phyloP scores from a whole-genome alignment of 2,888 invertebrate genomes.

The Heterodera filipjevi region DNA sequence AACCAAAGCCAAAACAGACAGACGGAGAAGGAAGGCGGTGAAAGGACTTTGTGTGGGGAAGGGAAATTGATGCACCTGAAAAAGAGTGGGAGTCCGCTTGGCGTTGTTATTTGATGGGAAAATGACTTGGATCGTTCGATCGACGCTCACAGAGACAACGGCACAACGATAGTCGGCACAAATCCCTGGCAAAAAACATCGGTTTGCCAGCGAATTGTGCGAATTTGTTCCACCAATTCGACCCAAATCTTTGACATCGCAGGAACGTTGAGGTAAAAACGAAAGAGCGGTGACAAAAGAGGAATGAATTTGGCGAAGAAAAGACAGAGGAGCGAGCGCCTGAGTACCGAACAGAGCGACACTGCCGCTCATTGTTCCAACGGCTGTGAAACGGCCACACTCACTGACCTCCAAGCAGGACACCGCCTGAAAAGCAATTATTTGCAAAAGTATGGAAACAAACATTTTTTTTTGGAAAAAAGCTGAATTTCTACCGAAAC shows the following conservation, averaged over 20 bases:
- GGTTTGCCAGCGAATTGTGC: background rate
- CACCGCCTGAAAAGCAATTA: slow-evolving; percentile 50
- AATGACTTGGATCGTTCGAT: slow-evolving; percentile 51
- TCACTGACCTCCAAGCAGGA: slow-evolving; percentile 69
- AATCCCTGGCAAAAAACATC: slow-evolving; percentile 37
- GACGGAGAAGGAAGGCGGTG: slow-evolving; percentile 25
- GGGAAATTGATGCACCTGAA: slow-evolving; percentile 28
- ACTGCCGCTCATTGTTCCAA: slow-evolving; percentile 68
- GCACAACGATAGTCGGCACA: slow-evolving; percentile 46
- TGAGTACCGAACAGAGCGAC: slow-evolving; percentile 63
- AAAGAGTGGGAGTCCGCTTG: background rate
- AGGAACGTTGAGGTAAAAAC: slow-evolving; percentile 76
- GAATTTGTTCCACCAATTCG: slow-evolving; percentile 26
- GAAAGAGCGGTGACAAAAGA: slow-evolving; percentile 91
- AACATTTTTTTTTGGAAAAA: too few relatives aligned
- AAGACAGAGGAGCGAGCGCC: slow-evolving; percentile 31
- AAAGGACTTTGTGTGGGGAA: slow-evolving; percentile 19
- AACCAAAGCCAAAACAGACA: slow-evolving; percentile 19
- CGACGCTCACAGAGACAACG: slow-evolving; percentile 60
- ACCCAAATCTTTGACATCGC: slow-evolving; percentile 34
- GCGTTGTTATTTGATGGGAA: slow-evolving; percentile 35
- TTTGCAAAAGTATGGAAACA: too few relatives aligned
- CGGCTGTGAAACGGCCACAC: slow-evolving; percentile 87
- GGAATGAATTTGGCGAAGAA: slow-evolving; percentile 31
- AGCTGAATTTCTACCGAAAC: too few relatives aligned